Evolutionary conservation across 2,113 vertebrate genomes (phyloP).

Genomic region (Dissostichus mawsoni): DNA sequence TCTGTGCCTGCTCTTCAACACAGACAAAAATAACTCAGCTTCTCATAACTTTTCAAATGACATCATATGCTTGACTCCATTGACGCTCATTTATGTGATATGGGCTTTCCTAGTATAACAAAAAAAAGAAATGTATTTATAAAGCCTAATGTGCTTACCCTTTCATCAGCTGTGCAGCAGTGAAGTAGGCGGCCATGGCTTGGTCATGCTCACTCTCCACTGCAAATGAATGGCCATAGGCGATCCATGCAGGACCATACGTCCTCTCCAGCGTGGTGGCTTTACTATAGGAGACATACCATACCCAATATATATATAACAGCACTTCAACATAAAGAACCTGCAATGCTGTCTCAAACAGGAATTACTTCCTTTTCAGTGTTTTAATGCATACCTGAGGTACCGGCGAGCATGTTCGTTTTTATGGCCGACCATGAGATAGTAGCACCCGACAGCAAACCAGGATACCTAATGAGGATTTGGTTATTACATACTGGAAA

Average conservation of each 20-base stretch:
- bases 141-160: constrained; percentile 82
- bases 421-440: constrained; percentile 99
- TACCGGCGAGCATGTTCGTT: constrained; percentile 97
- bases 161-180: constrained; percentile 98
- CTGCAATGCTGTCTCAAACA: background rate
- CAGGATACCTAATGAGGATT: constrained; percentile 90
- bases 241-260: constrained; percentile 98
- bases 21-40: too few relatives aligned
- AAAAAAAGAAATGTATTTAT: too few relatives aligned
- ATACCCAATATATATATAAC: background rate
- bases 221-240: constrained; percentile 97
- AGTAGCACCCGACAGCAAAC: constrained; percentile 99
- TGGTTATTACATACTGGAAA: background rate
- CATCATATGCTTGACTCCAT: too few relatives aligned
- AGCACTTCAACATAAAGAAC: background rate
- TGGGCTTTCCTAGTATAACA: too few relatives aligned
- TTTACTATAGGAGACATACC: constrained; percentile 86
- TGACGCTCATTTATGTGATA: too few relatives aligned
- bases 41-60: too few relatives aligned
- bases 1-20: too few relatives aligned
- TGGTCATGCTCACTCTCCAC: constrained; percentile 99
- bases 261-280: constrained; percentile 96
- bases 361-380: background rate
- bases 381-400: constrained; percentile 87
- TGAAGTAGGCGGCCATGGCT: constrained; percentile 99